phyloP scores from a whole-genome alignment of 2,797 vertebrate species.

The Odontamblyopus lacepedii region DNA sequence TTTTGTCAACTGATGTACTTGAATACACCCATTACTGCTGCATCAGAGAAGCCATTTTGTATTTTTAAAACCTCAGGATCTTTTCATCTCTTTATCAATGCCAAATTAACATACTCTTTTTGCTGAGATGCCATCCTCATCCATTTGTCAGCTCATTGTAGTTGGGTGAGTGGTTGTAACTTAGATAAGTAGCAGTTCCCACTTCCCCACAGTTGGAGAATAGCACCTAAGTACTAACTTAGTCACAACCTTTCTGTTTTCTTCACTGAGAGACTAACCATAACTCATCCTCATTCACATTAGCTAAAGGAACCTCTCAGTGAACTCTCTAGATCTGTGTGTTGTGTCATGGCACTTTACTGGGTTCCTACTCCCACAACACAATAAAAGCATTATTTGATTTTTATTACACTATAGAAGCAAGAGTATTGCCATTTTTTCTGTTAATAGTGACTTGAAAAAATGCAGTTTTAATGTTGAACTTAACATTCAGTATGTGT shows the following conservation, averaged over 20 bases:
- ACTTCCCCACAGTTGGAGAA: slow-evolving; percentile 3
- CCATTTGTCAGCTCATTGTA: slow-evolving; percentile 41
- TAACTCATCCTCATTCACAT: neutral
- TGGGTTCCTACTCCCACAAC: neutral
- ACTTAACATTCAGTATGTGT: too few relatives aligned
- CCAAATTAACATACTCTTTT: slow-evolving; percentile 32
- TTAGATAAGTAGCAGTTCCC: slow-evolving; percentile 19
- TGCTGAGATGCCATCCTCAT: slow-evolving; percentile 54
- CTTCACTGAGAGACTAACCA: slow-evolving; percentile 51
- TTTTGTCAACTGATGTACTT: neutral
- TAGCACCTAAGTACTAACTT: slow-evolving; percentile 30
- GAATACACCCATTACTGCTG: neutral
- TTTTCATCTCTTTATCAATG: slow-evolving; percentile 17
- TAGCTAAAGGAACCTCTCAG: slow-evolving; percentile 36
- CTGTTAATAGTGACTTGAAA: neutral
- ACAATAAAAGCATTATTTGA: neutral
- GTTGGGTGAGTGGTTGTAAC: slow-evolving; percentile 59
- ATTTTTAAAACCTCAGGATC: slow-evolving; percentile 6
- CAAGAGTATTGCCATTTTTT: neutral
- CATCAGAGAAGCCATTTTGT: neutral
- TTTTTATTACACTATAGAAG: neutral
- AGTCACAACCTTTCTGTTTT: neutral
- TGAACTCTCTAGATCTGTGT: slow-evolving; percentile 33
- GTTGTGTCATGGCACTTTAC: slow-evolving; percentile 20
- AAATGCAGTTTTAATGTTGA: neutral